These are phyloP conservation scores for Phyllotis vaccarum DNA, from an alignment of 2,797 vertebrate genomes.

Conservation along the genomic window DNA sequence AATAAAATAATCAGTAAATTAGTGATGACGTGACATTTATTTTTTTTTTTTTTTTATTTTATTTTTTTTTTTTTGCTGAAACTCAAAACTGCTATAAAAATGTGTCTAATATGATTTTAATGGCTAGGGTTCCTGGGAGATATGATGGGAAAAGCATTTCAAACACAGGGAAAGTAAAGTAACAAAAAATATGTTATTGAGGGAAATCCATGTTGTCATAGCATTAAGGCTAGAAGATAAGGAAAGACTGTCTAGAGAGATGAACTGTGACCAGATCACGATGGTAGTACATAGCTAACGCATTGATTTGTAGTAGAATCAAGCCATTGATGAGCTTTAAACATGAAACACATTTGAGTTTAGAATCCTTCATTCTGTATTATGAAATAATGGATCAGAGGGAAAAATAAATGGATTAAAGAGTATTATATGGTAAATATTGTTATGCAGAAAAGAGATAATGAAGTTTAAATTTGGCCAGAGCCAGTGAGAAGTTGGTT, in stretches of 20 bases:
- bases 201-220: background rate
- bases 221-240: background rate
- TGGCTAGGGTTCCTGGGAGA: background rate
- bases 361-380: too few relatives aligned
- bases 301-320: background rate
- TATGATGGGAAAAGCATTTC: background rate
- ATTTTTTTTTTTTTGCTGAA: background rate
- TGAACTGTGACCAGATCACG: background rate
- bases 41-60: too few relatives aligned
- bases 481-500: too few relatives aligned
- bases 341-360: background rate
- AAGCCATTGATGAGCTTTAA: background rate
- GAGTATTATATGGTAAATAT: background rate
- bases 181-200: background rate
- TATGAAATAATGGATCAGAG: constrained; percentile 1
- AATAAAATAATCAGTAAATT: background rate
- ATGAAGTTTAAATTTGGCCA: background rate
- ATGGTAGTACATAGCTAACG: background rate
- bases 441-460: background rate
- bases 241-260: background rate
- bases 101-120: background rate
- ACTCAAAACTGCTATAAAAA: background rate
- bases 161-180: background rate
- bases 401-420: background rate
- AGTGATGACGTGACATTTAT: background rate